Evolutionary conservation across 2,888 invertebrate genomes (phyloP).

Genomic region (Loripinus fragilis): DNA sequence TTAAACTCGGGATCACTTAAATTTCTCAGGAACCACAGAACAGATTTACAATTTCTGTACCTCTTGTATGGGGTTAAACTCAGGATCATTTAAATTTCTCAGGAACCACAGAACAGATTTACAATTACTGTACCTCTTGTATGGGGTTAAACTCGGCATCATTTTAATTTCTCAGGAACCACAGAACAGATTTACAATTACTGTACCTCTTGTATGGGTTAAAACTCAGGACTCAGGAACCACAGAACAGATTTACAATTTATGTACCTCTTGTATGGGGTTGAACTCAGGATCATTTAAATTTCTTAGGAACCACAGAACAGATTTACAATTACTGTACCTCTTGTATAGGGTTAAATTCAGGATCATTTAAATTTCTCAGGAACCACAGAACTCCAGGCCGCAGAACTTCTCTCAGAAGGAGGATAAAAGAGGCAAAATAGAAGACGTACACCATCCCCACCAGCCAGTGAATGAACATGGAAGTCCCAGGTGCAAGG

Average conservation of each 20-base stretch:
- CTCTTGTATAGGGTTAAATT: conserved; percentile 99
- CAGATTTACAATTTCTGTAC: too few relatives aligned
- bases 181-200: too few relatives aligned
- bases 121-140: conserved; percentile 92
- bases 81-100: too few relatives aligned
- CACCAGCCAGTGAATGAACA: conserved; percentile 99
- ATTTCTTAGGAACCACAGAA: conserved; percentile 98
- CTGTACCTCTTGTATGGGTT: too few relatives aligned
- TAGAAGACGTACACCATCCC: conserved; percentile 99
- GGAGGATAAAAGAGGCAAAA: conserved; percentile 95
- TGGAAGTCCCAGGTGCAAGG: conserved; percentile 96
- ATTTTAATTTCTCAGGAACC: conserved; percentile 99
- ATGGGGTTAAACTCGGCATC: conserved; percentile 99
- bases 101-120: too few relatives aligned
- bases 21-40: conserved; percentile 98
- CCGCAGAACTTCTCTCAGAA: conserved; percentile 95
- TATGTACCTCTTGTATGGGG: conserved; percentile 95
- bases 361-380: conserved; percentile 98
- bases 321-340: too few relatives aligned
- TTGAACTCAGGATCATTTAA: conserved; percentile 99
- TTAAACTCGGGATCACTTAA: conserved; percentile 99
- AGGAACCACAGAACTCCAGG: conserved; percentile 99
- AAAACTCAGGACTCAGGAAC: too few relatives aligned
- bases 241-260: too few relatives aligned
- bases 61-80: too few relatives aligned